Evolutionary conservation across 2,113 vertebrate genomes (phyloP), one percentile per base, ranked within the genome.

Genomic region (Mustela nigripes): DNA sequence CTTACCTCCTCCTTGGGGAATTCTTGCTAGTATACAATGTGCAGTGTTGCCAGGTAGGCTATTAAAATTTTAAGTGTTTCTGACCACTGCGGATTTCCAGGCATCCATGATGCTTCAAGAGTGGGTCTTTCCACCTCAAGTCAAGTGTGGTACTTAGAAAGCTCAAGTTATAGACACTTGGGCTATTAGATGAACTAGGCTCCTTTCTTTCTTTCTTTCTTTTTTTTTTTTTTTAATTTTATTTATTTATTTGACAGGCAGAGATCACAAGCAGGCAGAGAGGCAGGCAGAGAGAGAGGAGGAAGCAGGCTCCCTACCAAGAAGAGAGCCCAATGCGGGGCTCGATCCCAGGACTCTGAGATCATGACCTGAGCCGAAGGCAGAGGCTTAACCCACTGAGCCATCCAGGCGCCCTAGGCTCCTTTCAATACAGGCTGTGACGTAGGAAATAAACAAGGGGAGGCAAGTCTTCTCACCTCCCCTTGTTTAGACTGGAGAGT

Each of bases 41-140:
- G 50, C 1, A 22, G 12, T 18, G 79, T 39, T 84, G 63, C 33
- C 56, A 83, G 28, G 81, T 88, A 94, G 18, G 42, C 76, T 21
- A 80, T 89, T 60, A 89, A 91, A 95, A 39, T 42, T 80, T 74
- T 60, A 85, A 76, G 71, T 80, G 82, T 31, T 89, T 76, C 50
- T 85, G 31, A 26, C 11, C n/a, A 62, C 48, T 89, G 33, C 58
- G 50, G 42, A 78, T 28, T 95, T 80, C 81, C 16, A 48, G 45
- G 22, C 39, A 69, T 58, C 28, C 28, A n/a, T 74, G 71, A 45
- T n/a, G 56, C 89, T 95, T 85, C 85, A 80, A 83, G 15, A 28
- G 10, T 89, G 22, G 24, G 8, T 28, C 67, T 96, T 84, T 89
- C 79, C 12, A 90, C 26, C 65, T 58, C 16, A 67, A 83, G 63